Percentiles rank a stretch among this genome's conserved stretches.
These are phyloP conservation scores for Gallinago undulata DNA, from an alignment of 2,113 vertebrate species.

Conservation along the genomic window DNA sequence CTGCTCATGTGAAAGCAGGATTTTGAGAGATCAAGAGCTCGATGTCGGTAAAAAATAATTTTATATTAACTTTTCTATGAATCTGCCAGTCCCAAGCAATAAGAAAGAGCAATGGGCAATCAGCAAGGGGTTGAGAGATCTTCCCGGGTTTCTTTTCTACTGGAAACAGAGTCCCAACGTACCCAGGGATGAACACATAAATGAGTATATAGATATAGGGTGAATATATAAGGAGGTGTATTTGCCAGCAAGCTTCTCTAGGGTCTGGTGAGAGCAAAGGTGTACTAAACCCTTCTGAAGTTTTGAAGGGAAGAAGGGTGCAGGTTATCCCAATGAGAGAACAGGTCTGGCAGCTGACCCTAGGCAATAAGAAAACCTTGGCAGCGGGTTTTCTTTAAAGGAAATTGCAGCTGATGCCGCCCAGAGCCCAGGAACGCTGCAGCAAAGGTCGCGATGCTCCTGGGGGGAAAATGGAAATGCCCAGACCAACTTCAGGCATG, in stretches of 20 bases:
- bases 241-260: neutral
- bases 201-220: neutral
- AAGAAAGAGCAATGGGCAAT: neutral
- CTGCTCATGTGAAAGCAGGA: neutral
- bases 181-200: neutral
- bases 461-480: neutral
- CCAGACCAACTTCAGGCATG: neutral
- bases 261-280: neutral
- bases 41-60: neutral
- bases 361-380: neutral
- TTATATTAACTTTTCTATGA: neutral
- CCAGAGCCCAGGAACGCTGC: neutral
- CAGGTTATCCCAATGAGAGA: neutral
- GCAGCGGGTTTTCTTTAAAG: neutral
- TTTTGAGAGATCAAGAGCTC: neutral
- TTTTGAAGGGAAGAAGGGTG: neutral
- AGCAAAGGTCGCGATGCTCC: neutral
- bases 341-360: neutral
- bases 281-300: neutral
- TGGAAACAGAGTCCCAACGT: neutral
- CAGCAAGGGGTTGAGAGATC: neutral
- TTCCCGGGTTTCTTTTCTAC: neutral
- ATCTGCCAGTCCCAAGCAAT: neutral
- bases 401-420: neutral
- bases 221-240: neutral